These are phyloP conservation scores for Bacillus rossius DNA, from an alignment of 1,140 invertebrate species.

Conservation along the genomic window DNA sequence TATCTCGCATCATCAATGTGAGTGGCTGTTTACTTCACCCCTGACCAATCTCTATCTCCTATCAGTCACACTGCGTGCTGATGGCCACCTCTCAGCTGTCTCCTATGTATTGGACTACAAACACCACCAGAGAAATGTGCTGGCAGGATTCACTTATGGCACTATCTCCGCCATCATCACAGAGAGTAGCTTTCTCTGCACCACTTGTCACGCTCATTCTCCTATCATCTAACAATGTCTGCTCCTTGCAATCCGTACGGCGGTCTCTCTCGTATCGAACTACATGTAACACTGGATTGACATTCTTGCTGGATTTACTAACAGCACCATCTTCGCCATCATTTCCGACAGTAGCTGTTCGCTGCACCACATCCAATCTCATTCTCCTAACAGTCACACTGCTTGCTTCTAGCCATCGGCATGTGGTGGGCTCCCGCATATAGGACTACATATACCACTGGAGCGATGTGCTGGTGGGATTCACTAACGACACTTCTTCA, in stretches of 20 bases:
- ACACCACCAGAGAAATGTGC: constrained; percentile 91
- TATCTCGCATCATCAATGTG: too few species aligned
- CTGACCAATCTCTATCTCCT: too few species aligned
- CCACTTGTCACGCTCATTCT: constrained; percentile 36
- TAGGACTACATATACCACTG: constrained; percentile 62
- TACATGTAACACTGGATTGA: constrained; percentile 97
- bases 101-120: constrained; percentile 93
- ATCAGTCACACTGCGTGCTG: too few species aligned
- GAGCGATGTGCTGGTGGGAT: constrained; percentile 59
- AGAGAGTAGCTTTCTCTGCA: constrained; percentile 28
- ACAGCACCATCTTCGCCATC: constrained; percentile 55
- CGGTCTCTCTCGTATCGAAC: constrained; percentile 82
- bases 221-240: constrained; percentile 42
- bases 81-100: too few species aligned
- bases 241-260: constrained; percentile 71
- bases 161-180: constrained; percentile 48
- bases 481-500: too few species aligned
- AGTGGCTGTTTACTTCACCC: too few species aligned
- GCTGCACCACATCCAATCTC: constrained; percentile 31
- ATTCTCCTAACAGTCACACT: constrained; percentile 36
- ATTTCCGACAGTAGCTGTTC: constrained; percentile 35
- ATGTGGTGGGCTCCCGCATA: constrained; percentile 47
- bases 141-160: constrained; percentile 59
- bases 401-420: constrained; percentile 40
- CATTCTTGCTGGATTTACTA: constrained; percentile 57